phyloP scores from a whole-genome alignment of 2,888 invertebrate species.

The Epinotia bilunana region DNA sequence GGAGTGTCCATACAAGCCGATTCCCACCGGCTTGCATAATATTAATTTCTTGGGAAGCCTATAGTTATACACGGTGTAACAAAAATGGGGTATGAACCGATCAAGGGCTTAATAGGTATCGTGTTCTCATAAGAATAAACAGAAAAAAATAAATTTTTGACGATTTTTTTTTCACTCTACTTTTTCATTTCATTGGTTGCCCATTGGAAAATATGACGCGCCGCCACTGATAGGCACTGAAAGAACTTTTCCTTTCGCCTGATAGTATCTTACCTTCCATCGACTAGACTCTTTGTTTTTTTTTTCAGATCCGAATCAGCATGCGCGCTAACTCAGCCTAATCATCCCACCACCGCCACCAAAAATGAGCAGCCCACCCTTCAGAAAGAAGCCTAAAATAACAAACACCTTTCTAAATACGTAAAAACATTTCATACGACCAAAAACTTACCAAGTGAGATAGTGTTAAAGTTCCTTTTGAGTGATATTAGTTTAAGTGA shows the following conservation, averaged over 20 bases:
- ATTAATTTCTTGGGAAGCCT: too few relatives aligned
- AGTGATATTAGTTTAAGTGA: conserved; percentile 71
- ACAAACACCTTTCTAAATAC: conserved; percentile 75
- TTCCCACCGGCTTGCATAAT: too few relatives aligned
- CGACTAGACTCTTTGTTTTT: conserved; percentile 44
- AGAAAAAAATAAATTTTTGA: too few relatives aligned
- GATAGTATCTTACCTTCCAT: neutral
- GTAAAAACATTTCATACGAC: conserved; percentile 58
- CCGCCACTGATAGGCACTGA: too few relatives aligned
- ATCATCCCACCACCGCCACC: conserved; percentile 54
- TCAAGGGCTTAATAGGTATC: too few relatives aligned
- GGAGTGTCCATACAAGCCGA: too few relatives aligned
- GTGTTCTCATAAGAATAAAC: too few relatives aligned
- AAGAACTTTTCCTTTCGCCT: neutral
- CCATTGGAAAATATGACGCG: too few relatives aligned
- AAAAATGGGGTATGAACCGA: too few relatives aligned
- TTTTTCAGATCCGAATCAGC: conserved; percentile 68
- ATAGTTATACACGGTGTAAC: too few relatives aligned
- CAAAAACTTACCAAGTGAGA: conserved; percentile 62
- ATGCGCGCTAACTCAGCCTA: conserved; percentile 55
- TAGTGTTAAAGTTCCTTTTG: conserved; percentile 57
- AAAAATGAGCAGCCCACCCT: conserved; percentile 69
- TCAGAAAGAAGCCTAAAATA: conserved; percentile 72
- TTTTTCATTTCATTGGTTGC: too few relatives aligned
- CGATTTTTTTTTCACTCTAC: too few relatives aligned